Evolutionary conservation across 2,888 invertebrate species (phyloP).

Genomic region (Sesia apiformis): DNA sequence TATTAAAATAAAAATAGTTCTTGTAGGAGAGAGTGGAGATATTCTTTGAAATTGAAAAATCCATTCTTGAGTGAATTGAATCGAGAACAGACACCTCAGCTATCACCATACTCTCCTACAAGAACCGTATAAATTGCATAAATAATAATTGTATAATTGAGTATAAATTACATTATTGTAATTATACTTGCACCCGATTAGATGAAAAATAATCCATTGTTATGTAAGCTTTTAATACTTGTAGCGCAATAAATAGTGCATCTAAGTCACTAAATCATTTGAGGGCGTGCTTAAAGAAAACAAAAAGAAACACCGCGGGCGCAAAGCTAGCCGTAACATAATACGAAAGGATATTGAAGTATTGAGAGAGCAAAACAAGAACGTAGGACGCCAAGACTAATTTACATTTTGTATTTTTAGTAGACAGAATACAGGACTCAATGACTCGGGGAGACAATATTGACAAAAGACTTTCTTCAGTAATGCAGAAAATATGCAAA

Average conservation of each 20-base stretch:
- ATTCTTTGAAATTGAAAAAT: no score
- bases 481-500: conserved; percentile 69
- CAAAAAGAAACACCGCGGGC: not conserved
- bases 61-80: no score
- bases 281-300: not conserved
- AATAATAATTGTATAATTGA: no score
- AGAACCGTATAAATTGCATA: no score
- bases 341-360: not conserved
- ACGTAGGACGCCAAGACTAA: not conserved
- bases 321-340: not conserved
- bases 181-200: no score
- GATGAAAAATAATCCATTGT: no score
- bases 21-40: no score
- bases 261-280: not conserved
- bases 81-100: no score
- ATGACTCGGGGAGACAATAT: conserved; percentile 56
- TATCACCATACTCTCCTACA: no score
- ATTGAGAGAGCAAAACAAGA: not conserved
- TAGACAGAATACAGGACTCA: conserved; percentile 27
- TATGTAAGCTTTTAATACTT: no score
- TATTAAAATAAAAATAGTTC: no score
- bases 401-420: conserved; percentile 31
- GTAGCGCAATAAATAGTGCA: not conserved
- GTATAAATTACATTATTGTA: no score
- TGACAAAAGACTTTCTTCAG: conserved; percentile 59